Evolutionary conservation across 2,113 vertebrate species (phyloP).

Genomic region (Phyllostomus hastatus): DNA sequence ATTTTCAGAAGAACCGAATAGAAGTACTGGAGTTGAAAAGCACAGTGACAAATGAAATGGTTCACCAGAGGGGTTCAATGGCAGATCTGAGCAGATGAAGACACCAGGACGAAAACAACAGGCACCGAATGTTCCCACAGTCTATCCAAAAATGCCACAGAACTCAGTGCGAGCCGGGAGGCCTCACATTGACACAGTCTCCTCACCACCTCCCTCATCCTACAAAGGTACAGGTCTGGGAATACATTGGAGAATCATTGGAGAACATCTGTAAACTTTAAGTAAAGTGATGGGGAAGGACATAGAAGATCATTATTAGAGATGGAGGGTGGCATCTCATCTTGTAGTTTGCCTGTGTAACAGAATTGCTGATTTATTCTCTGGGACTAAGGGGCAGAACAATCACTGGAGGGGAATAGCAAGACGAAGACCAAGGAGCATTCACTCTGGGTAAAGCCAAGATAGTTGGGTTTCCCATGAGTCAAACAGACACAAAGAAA

Average conservation of each 20-base stretch:
- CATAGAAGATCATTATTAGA: not conserved
- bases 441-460: not conserved
- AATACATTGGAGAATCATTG: not conserved
- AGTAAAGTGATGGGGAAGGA: not conserved
- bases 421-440: not conserved
- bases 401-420: not conserved
- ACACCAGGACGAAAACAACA: not conserved
- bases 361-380: not conserved
- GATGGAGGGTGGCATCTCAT: not conserved
- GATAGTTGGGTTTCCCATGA: not conserved
- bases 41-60: not conserved
- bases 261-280: not conserved
- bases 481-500: not conserved
- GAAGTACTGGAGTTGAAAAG: not conserved
- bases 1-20: not conserved
- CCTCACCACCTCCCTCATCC: not conserved
- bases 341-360: not conserved
- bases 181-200: not conserved
- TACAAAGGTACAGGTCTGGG: not conserved
- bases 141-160: not conserved
- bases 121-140: not conserved
- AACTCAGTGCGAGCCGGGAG: not conserved
- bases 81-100: not conserved
- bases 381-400: not conserved
- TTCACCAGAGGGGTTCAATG: not conserved